These are phyloP conservation scores for Lumbricus terrestris DNA, from an alignment of 2,888 invertebrate genomes.

Conservation along the genomic window DNA sequence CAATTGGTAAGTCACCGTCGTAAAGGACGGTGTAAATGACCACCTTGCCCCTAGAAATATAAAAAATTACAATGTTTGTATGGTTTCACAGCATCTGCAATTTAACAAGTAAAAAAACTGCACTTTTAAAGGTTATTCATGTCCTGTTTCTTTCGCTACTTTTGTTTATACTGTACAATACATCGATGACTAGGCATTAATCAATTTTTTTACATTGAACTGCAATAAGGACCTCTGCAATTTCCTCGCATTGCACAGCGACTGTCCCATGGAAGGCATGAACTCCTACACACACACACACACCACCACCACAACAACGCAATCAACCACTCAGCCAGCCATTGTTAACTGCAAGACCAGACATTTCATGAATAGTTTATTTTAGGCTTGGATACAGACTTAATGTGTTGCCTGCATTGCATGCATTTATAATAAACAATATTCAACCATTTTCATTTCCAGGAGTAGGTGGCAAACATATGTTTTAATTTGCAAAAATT, in stretches of 20 bases:
- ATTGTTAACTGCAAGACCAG: too few relatives aligned
- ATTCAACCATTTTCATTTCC: too few relatives aligned
- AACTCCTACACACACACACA: background rate
- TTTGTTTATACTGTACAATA: too few relatives aligned
- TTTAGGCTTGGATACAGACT: too few relatives aligned
- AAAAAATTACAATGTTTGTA: background rate
- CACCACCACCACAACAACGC: background rate
- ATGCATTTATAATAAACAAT: too few relatives aligned
- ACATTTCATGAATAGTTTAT: too few relatives aligned
- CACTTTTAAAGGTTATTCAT: background rate
- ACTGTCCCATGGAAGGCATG: background rate
- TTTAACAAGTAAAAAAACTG: background rate
- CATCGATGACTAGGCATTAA: background rate
- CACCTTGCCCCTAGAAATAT: background rate
- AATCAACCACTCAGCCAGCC: too few relatives aligned
- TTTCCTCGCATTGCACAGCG: background rate
- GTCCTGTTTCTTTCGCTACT: too few relatives aligned
- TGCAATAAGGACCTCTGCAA: background rate
- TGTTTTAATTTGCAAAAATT: too few relatives aligned
- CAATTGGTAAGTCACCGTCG: background rate
- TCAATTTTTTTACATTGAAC: background rate
- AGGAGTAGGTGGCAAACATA: too few relatives aligned
- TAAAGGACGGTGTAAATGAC: conserved; percentile 3
- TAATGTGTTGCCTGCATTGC: too few relatives aligned
- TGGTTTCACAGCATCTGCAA: background rate